Evolutionary conservation across 2,888 invertebrate genomes (phyloP).

Genomic region (Tinea pellionella): DNA sequence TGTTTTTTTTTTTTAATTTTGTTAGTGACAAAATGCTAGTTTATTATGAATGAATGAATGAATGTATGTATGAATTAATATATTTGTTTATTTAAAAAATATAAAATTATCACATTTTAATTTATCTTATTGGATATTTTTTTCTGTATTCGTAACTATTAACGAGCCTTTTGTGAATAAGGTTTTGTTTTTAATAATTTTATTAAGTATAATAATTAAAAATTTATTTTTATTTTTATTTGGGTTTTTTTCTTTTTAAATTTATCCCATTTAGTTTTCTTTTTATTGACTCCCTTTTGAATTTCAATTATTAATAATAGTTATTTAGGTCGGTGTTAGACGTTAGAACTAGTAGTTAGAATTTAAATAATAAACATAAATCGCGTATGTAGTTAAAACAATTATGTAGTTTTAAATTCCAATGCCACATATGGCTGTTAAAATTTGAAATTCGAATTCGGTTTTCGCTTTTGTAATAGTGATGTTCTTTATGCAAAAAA

Average conservation of each 20-base stretch:
- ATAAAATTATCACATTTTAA: constrained; percentile 6
- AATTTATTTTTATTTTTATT: constrained; percentile 18
- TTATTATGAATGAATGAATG: neutral
- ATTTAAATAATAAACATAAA: neutral
- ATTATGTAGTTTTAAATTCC: too few species aligned
- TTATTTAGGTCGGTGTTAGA: constrained; percentile 12
- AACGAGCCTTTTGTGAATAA: neutral
- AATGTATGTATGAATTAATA: neutral
- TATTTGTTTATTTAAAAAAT: neutral
- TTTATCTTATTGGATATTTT: neutral
- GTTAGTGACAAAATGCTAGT: neutral
- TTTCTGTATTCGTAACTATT: too few species aligned
- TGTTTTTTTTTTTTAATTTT: too few species aligned
- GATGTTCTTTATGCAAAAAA: too few species aligned
- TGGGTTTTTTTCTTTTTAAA: constrained; percentile 18
- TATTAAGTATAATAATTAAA: neutral
- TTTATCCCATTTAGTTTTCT: constrained; percentile 19
- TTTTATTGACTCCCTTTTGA: constrained; percentile 64
- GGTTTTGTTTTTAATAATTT: neutral
- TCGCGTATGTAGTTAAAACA: too few species aligned
- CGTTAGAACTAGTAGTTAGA: neutral
- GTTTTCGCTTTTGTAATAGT: too few species aligned
- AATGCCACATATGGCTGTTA: too few species aligned
- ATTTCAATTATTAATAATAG: constrained; percentile 35
- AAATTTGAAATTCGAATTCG: too few species aligned